Evolutionary conservation across 2,797 vertebrate genomes (phyloP).

Genomic region (Cryptoblepharus egeriae): DNA sequence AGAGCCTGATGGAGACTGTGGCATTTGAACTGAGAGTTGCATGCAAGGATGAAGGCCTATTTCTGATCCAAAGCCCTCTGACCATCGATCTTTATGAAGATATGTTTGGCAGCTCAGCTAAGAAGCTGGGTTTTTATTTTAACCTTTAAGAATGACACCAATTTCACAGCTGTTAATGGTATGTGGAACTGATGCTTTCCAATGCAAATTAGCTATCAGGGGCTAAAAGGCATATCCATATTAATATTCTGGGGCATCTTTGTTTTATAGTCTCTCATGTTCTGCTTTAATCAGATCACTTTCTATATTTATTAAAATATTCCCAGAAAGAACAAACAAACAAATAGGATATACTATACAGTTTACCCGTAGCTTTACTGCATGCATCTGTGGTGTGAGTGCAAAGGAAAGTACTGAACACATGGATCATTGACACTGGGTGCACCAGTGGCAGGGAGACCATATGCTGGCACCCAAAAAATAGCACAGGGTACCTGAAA

Average conservation of each 20-base stretch:
- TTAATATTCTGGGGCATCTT: conserved; percentile 47
- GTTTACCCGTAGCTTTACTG: too few species aligned
- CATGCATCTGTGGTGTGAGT: too few species aligned
- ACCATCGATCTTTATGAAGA: conserved; percentile 51
- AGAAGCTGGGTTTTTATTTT: conserved; percentile 65
- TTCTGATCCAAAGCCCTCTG: conserved; percentile 50
- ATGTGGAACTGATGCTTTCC: conserved; percentile 63
- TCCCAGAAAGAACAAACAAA: background rate
- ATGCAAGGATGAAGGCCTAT: conserved; percentile 19
- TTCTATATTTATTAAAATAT: conserved; percentile 37
- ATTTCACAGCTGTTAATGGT: conserved; percentile 69
- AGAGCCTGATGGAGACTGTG: background rate
- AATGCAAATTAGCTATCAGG: conserved; percentile 67
- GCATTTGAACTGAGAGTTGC: background rate
- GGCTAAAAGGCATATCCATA: conserved; percentile 54
- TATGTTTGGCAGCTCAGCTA: conserved; percentile 61
- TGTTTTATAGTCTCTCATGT: conserved; percentile 57
- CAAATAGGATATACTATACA: too few species aligned
- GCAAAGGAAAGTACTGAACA: too few species aligned
- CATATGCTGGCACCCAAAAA: too few species aligned
- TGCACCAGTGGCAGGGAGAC: too few species aligned
- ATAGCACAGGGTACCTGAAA: too few species aligned
- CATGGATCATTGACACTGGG: too few species aligned
- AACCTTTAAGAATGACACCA: conserved; percentile 69
- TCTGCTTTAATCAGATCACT: conserved; percentile 52